Base-by-base conservation (phyloP, 2,113 vertebrate genomes). In the Phyllopteryx taeniolatus region DNA sequence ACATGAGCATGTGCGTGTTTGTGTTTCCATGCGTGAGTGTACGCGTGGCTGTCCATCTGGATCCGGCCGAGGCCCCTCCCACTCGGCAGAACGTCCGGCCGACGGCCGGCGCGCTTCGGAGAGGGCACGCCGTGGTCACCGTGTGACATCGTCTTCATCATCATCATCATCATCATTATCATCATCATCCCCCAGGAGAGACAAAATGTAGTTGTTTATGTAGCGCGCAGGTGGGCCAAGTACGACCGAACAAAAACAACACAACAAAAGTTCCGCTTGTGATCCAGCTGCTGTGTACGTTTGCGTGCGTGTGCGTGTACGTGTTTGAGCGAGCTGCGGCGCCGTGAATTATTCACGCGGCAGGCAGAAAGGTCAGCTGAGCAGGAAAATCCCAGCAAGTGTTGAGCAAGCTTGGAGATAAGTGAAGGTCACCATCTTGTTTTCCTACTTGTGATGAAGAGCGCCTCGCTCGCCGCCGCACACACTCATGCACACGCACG, bases 331-430 rank as follows among this genome's bases (percentile, higher is more conserved):
- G 74, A 77, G 68, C 56, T 78, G 74, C 70, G 76, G 20, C 65
- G 22, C 68, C 59, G 27, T 71, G 74, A 76, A 80, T 80, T 81
- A 85, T 83, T 85, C 69, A 83, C 73, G 68, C 22, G 57, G 17
- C 17, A 13, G 42, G 67, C 72, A 42, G 63, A 82, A 81, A 79
- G 80, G 74, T 82, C 73, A 72, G 9, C n/a, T 11, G 5, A 51
- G 62, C 46, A 0, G 71, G 53, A 77, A 47, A 44, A 3, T 31
- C 72, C 67, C 62, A 27, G 62, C 64, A 60, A 66, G 64, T 66
- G 64, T 66, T 31, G 42, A 47, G 64, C 64, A 27, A 47, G 64
- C 64, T 27, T 0, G 20, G 70, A 67, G 63, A 72, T 63, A 72
- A 71, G 66, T 51, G 75, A 73, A 85, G 86, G 79, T 83, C 83